Evolutionary conservation across 2,113 vertebrate species (phyloP), one percentile per base, ranked within the genome.

Genomic region (Megalops atlanticus): DNA sequence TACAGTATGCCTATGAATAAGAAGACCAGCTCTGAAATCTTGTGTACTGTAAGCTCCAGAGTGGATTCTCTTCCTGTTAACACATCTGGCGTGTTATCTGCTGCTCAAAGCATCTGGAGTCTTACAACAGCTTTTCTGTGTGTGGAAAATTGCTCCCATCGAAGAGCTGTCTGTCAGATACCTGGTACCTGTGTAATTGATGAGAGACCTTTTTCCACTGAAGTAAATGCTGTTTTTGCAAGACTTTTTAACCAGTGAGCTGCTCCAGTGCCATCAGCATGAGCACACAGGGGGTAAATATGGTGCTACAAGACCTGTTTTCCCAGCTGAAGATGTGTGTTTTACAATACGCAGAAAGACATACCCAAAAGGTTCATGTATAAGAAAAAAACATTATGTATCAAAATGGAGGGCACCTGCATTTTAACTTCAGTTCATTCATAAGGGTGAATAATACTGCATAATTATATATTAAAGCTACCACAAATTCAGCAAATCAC

Each of bases 391-490:
- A 39, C 27, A 27, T 79, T 21, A 41, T 31, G n/a, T 69, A 43
- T 79, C n/a, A 38, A 31, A 18, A 70, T 39, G 38, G 1, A 24
- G 49, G 24, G 24, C 24, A 21, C 7, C 49, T 54, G 49, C n/a
- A 68, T 70, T 24, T 70, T 33, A 79, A 80, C 77, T 85, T 84
- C 83, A n/a, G n/a, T n/a, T 85, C 74, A 74, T 83, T 49, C 74
- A 64, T 82, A 31, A 81, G 64, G 71, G 83, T 49, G 70, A 74
- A 41, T 43, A 80, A 35, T 64, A 41, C 21, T 40, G 39, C 33
- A 33, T 27, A 38, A 76, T 47, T 33, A 14, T 71, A 7, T 79
- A 73, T 78, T n/a, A 47, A 39, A 80, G 11, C n/a, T 24, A 54
- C 45, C 70, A 72, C 45, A 74, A 14, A 41, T 40, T 24, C 10